Evolutionary conservation across 2,888 invertebrate species (phyloP).

Genomic region (Globia sparganii): DNA sequence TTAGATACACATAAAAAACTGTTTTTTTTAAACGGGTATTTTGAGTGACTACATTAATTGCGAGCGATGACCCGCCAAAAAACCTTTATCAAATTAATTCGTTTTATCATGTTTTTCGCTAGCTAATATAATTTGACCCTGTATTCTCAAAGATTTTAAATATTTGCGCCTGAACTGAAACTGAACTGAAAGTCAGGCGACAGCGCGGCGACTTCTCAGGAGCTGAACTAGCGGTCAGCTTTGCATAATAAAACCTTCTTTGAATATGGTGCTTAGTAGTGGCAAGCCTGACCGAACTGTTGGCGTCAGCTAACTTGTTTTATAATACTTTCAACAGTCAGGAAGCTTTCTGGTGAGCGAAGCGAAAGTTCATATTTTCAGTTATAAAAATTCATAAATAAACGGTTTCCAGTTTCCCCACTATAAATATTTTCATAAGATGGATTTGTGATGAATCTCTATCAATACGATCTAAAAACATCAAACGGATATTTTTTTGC

Average conservation of each 20-base stretch:
- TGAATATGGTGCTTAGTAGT: not conserved
- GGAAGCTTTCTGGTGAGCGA: not conserved
- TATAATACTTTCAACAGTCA: not conserved
- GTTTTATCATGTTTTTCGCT: too few relatives aligned
- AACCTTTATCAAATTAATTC: too few relatives aligned
- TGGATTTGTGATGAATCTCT: not conserved
- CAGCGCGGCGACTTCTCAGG: not conserved
- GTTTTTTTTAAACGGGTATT: too few relatives aligned
- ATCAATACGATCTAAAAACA: not conserved
- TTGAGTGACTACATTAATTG: too few relatives aligned
- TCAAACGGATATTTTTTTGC: not conserved
- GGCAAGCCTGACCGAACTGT: not conserved
- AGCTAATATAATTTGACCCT: too few relatives aligned
- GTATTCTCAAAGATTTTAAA: too few relatives aligned
- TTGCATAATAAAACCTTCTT: conserved; percentile 16
- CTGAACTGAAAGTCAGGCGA: too few relatives aligned
- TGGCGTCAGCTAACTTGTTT: conserved; percentile 6
- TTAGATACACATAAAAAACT: too few relatives aligned
- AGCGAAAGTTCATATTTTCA: not conserved
- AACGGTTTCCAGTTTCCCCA: not conserved
- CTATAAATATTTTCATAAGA: not conserved
- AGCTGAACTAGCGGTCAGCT: not conserved
- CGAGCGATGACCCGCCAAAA: too few relatives aligned
- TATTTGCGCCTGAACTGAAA: too few relatives aligned
- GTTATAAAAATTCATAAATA: not conserved